Evolutionary conservation across 2,113 vertebrate genomes (phyloP), one percentile per base, ranked within the genome.

Genomic region (Nothobranchius furzeri): DNA sequence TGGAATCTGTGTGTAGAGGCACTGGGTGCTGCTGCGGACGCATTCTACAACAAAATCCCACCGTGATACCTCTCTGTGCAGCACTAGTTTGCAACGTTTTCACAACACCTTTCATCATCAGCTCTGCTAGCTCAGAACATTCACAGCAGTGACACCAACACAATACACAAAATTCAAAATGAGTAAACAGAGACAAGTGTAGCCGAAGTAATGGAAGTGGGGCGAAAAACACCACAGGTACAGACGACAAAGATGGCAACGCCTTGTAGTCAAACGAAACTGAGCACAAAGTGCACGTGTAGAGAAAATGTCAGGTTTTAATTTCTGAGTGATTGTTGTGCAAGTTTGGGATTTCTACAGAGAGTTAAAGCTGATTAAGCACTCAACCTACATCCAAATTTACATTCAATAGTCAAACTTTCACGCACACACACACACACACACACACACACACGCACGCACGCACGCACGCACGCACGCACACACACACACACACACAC

Each of bases 61-160:
- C 15, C 17, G 35, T 40, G 35, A 56, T 40, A 56, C 37, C 35
- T 56, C 15, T 56, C 54, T 54, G 14, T 40, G 15, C 55, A 42
- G 36, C 55, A 57, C 15, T 42, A 14, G 36, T 57, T 12, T 13
- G 55, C 37, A 57, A 9, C 15, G 9, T 10, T 57, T 57, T 17
- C 17, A 45, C 57, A 60, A 14, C 20, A 46, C 42, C 57, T 60
- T 45, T 45, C 42, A 46, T 46, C 46, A 60, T 25, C 57, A 60
- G 42, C 57, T 46, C 57, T 25, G 42, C 57, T 25, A 30, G 55
- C 55, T 17, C 11, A 14, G 56, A 58, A 43, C n/a, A n/a, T 58
- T 2, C n/a, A 43, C 56, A 7, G 37, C 2, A 36, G 55, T 12
- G 37, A 4, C n/a, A 9, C 56, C 37, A 8, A 17, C 9, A 25